Evolutionary conservation across 1,140 invertebrate species (phyloP).

Genomic region (Leptinotarsa texana): DNA sequence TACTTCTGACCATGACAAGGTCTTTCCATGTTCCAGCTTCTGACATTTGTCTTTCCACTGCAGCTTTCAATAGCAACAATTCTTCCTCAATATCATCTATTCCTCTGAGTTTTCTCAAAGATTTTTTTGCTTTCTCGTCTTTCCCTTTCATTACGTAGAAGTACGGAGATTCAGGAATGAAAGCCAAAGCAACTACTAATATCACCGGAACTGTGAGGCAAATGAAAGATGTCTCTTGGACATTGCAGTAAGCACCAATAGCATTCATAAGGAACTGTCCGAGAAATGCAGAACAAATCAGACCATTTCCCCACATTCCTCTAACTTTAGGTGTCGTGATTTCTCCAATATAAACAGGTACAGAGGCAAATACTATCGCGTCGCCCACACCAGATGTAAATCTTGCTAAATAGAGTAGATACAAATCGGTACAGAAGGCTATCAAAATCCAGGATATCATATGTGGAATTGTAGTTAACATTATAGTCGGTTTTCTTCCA

Average conservation of each 20-base stretch:
- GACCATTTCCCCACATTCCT: constrained; percentile 53
- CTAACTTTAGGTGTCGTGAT: constrained; percentile 45
- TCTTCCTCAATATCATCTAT: constrained; percentile 40
- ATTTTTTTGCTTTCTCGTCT: constrained; percentile 31
- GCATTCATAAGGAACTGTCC: constrained; percentile 57
- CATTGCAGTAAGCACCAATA: constrained; percentile 30
- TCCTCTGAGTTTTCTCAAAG: constrained; percentile 33
- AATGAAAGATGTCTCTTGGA: constrained; percentile 31
- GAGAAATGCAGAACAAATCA: constrained; percentile 56
- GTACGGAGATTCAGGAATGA: constrained; percentile 49
- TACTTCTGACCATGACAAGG: constrained; percentile 33
- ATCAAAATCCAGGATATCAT: constrained; percentile 23
- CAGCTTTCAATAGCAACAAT: constrained; percentile 31
- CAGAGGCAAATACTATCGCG: constrained; percentile 35
- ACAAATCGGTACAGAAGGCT: constrained; percentile 25
- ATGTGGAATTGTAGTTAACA: constrained; percentile 29
- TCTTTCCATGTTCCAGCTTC: constrained; percentile 49
- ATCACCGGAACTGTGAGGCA: constrained; percentile 36
- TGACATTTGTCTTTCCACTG: constrained; percentile 42
- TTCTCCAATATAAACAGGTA: constrained; percentile 45
- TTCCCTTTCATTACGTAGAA: constrained; percentile 42
- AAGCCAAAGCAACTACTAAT: constrained; percentile 52
- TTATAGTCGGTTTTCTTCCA: constrained; percentile 30
- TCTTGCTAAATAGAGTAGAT: constrained; percentile 52
- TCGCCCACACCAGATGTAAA: constrained; percentile 42